phyloP scores from a whole-genome alignment of 2,888 invertebrate genomes.

The Anoncus sp. region DNA sequence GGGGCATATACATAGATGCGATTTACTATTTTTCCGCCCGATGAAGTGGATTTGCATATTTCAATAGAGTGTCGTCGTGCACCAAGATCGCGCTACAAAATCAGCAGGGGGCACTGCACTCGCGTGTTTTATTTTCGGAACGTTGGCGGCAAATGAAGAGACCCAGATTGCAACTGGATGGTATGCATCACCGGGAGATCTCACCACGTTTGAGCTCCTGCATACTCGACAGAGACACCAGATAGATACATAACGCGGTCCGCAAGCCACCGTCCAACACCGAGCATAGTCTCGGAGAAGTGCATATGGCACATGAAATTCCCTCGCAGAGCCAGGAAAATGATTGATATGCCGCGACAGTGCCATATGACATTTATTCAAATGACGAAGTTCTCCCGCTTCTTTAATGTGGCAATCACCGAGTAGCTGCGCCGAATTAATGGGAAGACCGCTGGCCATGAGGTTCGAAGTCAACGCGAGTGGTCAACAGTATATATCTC shows the following conservation, averaged over 20 bases:
- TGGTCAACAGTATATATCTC: no score
- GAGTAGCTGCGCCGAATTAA: conserved; percentile 22
- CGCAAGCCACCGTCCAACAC: not conserved
- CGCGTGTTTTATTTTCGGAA: conserved; percentile 53
- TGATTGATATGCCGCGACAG: conserved; percentile 76
- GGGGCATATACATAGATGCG: not conserved
- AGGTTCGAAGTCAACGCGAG: no score
- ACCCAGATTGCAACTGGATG: conserved; percentile 28
- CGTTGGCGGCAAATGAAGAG: conserved; percentile 42
- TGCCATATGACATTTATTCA: conserved; percentile 72
- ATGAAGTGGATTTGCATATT: conserved; percentile 16
- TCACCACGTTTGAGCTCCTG: conserved; percentile 8
- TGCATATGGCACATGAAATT: no score
- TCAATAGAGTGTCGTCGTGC: conserved; percentile 15
- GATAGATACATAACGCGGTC: conserved; percentile 13
- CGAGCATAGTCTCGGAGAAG: no score
- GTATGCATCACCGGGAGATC: conserved; percentile 29
- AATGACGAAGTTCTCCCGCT: conserved; percentile 63
- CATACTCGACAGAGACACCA: conserved; percentile 28
- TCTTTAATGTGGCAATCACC: conserved; percentile 52
- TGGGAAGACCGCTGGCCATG: no score
- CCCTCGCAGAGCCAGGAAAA: conserved; percentile 56
- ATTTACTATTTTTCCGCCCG: not conserved
- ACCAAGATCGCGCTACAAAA: conserved; percentile 27
- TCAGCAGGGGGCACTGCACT: conserved; percentile 35